Percentiles rank a stretch among this genome's conserved stretches.
These are phyloP conservation scores for Neoitamus cyanurus DNA, from an alignment of 2,888 invertebrate species.

Conservation along the genomic window DNA sequence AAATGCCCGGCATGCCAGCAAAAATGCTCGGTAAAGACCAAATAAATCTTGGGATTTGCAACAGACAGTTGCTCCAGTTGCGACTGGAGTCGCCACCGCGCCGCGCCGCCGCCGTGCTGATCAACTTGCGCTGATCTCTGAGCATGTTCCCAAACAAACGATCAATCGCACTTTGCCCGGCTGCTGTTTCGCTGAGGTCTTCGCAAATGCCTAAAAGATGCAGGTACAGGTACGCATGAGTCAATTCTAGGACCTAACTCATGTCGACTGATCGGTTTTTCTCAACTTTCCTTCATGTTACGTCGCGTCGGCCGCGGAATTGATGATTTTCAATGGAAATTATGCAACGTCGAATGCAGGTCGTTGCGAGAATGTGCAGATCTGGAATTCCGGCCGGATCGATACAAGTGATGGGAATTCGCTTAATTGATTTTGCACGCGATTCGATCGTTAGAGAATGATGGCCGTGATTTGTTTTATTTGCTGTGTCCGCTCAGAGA, in stretches of 20 bases:
- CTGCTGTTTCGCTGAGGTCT: neutral
- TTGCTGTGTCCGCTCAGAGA: neutral
- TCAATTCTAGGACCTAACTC: neutral
- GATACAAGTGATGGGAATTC: slow-evolving; percentile 34
- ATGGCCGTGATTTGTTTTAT: neutral
- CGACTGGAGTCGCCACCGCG: neutral
- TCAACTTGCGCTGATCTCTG: neutral
- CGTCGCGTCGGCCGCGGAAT: neutral
- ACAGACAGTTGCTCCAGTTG: slow-evolving; percentile 5
- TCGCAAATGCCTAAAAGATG: neutral
- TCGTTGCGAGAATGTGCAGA: slow-evolving; percentile 26
- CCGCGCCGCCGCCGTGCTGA: neutral
- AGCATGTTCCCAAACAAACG: slow-evolving; percentile 16
- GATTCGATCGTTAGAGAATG: slow-evolving; percentile 18
- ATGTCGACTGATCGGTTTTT: neutral
- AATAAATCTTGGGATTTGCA: slow-evolving; percentile 14
- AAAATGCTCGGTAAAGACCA: neutral
- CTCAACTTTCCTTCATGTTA: slow-evolving; percentile 1
- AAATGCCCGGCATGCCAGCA: neutral
- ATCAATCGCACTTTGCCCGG: neutral
- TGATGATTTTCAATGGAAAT: slow-evolving; percentile 25
- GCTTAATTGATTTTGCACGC: slow-evolving; percentile 21
- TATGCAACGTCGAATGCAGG: neutral
- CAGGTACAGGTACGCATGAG: slow-evolving; percentile 21
- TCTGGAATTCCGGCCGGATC: slow-evolving; percentile 7